These are phyloP conservation scores for Metridium senile DNA, from an alignment of 92 coral and sea anemone genomes.

Conservation along the genomic window DNA sequence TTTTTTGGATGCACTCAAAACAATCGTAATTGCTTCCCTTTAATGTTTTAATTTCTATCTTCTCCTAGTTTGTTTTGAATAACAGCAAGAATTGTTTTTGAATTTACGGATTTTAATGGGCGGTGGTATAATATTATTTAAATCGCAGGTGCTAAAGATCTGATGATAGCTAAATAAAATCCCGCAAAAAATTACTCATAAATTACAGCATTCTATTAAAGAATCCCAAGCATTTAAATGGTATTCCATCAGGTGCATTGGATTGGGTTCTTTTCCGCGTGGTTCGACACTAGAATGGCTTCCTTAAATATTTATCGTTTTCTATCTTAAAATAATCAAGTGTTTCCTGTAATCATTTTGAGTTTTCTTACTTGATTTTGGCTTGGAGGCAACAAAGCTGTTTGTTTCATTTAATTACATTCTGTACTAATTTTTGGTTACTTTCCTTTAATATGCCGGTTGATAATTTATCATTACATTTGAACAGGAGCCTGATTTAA, in stretches of 20 bases:
- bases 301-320: not conserved
- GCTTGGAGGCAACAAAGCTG: not conserved
- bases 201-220: too few relatives aligned
- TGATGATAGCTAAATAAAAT: not conserved
- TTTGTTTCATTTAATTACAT: too few relatives aligned
- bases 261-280: not conserved
- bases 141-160: not conserved
- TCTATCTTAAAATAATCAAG: not conserved
- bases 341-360: not conserved
- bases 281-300: not conserved
- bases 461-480: too few relatives aligned
- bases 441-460: too few relatives aligned
- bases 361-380: not conserved
- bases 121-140: too few relatives aligned
- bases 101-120: too few relatives aligned
- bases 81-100: too few relatives aligned
- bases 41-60: too few relatives aligned
- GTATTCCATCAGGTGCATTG: not conserved
- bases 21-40: too few relatives aligned
- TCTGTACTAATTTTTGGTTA: not conserved
- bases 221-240: too few relatives aligned
- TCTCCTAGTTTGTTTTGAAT: too few relatives aligned
- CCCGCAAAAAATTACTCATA: not conserved
- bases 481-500: too few relatives aligned
- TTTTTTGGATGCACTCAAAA: not conserved